phyloP scores from a whole-genome alignment of 2,797 vertebrate genomes.

The Tarsius wallacei region DNA sequence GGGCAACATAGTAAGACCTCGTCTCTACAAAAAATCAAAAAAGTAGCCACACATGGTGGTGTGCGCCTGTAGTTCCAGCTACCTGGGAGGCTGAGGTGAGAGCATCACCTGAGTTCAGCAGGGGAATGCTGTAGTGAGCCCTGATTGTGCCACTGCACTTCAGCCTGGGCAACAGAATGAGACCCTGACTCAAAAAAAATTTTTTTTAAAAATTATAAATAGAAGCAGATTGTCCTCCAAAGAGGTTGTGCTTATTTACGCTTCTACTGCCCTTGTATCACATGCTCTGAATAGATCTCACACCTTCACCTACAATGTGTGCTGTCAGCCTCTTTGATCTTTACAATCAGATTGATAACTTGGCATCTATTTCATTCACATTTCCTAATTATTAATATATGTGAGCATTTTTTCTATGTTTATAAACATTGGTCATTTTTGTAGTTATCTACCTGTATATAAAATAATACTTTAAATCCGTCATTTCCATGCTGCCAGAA shows the following conservation, averaged over 20 bases:
- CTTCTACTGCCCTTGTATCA: neutral
- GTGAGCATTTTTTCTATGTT: conserved; percentile 31
- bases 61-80: too few relatives aligned
- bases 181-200: neutral
- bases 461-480: neutral
- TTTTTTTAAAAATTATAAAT: too few relatives aligned
- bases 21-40: neutral
- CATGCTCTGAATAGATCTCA: neutral
- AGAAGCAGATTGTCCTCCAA: neutral
- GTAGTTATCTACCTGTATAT: neutral
- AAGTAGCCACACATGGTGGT: neutral
- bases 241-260: neutral
- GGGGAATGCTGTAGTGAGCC: neutral
- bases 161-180: neutral
- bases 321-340: neutral
- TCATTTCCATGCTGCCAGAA: neutral
- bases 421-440: conserved; percentile 4
- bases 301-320: neutral
- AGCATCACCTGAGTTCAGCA: too few relatives aligned
- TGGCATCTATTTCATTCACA: neutral
- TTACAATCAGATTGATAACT: neutral
- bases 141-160: neutral
- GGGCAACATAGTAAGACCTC: neutral
- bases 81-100: too few relatives aligned
- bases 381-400: conserved; percentile 42